These are phyloP conservation scores for Leptonema lineaticorne DNA, from an alignment of 1,140 invertebrate genomes.

Conservation along the genomic window DNA sequence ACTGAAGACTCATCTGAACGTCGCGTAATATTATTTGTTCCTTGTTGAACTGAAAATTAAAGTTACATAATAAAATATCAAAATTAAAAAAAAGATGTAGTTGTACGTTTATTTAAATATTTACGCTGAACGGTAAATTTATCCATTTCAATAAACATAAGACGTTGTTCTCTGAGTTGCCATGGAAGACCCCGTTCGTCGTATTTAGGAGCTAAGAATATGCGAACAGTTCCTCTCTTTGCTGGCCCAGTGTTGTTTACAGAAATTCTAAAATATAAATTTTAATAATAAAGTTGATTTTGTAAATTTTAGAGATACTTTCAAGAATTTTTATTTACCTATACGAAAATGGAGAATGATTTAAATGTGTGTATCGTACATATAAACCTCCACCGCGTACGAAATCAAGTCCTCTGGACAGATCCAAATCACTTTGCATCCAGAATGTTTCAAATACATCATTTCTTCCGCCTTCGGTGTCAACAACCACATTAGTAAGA, in stretches of 20 bases:
- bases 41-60: constrained; percentile 59
- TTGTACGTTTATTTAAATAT: constrained; percentile 44
- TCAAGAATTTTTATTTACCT: constrained; percentile 41
- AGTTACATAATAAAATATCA: not conserved
- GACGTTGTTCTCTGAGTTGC: constrained; percentile 64
- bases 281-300: not conserved
- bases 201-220: constrained; percentile 70
- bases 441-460: constrained; percentile 70
- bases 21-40: constrained; percentile 63
- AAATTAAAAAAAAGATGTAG: not conserved
- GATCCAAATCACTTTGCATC: constrained; percentile 72
- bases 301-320: not conserved
- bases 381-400: constrained; percentile 69
- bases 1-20: constrained; percentile 66
- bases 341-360: constrained; percentile 71
- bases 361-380: constrained; percentile 70
- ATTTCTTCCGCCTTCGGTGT: constrained; percentile 48
- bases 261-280: constrained; percentile 54
- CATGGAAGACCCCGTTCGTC: constrained; percentile 69
- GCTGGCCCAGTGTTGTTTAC: constrained; percentile 61
- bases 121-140: constrained; percentile 64
- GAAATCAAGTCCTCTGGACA: constrained; percentile 76
- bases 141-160: constrained; percentile 76
- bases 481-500: constrained; percentile 57
- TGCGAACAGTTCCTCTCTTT: constrained; percentile 69